Evolutionary conservation across 2,797 vertebrate genomes (phyloP), one percentile per base, ranked within the genome.

Genomic region (Arnoldichthys spilopterus): DNA sequence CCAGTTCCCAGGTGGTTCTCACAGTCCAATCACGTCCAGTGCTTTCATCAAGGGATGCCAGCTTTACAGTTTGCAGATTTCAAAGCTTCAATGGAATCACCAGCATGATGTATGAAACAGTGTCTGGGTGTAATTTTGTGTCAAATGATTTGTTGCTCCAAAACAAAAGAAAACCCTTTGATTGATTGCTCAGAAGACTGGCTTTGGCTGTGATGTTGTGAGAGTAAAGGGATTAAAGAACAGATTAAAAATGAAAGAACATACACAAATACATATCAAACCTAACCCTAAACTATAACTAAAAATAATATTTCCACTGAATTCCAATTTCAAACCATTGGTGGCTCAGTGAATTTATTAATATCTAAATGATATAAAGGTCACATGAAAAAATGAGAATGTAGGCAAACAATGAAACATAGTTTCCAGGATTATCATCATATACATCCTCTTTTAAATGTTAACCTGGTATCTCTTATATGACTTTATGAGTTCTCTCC

Each of bases 201-300:
- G 32, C 2, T 34, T 30, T 18, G 24, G 45, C 45, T 12, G 64
- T 45, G 26, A 2, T 16, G 47, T 53, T 51, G 18, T 51, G 68
- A 70, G 68, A 70, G 28, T 53, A 70, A 34, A 70, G 16, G 68
- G 68, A 53, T 45, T 53, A 53, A 53, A 32, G 18, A 70, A 9
- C 11, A 28, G 22, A 68, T 26, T 16, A 68, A 47, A 28, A 53
- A 70, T 34, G 9, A 43, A 43, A 13, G 28, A 66, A 34, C 43
- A 8, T 3, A 2, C 16, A 24, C 26, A 47, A 16, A 20, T 16
- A 67, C 26, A 69, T n/a, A 30, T 28, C 22, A 16, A 32, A 28
- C 2, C 30, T 63, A 20, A 6, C 16, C 61, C 16, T 28, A 4
- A 28, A 2, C 9, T 30, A 30, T 26, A 13, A 47, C 12, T 18